Conservation (phyloP, 2,113 vertebrate genomes). For the Felis catus region DNA sequence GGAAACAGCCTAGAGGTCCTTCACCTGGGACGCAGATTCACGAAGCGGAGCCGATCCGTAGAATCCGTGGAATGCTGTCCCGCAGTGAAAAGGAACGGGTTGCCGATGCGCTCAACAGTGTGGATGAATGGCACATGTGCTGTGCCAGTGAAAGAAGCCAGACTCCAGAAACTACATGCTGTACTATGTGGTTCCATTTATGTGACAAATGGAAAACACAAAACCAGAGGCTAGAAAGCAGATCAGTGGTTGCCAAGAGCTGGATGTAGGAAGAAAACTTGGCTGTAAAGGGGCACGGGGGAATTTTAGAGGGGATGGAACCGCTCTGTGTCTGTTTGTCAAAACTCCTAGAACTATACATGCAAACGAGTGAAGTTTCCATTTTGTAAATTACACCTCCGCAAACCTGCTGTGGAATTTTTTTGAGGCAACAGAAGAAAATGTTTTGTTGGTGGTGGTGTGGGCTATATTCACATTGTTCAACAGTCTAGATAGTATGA, state of each 20-base stretch:
- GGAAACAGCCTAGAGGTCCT: not conserved
- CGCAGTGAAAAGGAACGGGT: fast-evolving
- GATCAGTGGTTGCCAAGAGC: not conserved
- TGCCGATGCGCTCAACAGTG: fast-evolving
- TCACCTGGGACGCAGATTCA: not conserved
- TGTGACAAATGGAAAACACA: not conserved
- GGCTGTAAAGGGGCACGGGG: fast-evolving
- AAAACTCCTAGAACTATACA: not conserved
- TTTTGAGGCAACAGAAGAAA: not conserved
- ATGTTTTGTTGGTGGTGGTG: not conserved
- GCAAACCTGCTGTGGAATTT: not conserved
- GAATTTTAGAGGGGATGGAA: too few relatives aligned
- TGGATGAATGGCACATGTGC: fast-evolving
- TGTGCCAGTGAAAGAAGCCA: not conserved
- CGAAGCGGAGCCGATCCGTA: not conserved
- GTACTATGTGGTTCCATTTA: fast-evolving
- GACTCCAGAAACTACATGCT: not conserved
- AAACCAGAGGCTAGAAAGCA: not conserved
- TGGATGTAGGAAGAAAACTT: too few relatives aligned
- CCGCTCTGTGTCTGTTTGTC: not conserved
- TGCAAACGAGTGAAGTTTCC: not conserved
- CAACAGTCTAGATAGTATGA: not conserved
- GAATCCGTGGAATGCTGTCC: fast-evolving
- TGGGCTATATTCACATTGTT: not conserved
- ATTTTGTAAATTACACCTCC: not conserved